Evolutionary conservation across 2,797 vertebrate genomes (phyloP).

Genomic region (Leontocebus nigricollis): DNA sequence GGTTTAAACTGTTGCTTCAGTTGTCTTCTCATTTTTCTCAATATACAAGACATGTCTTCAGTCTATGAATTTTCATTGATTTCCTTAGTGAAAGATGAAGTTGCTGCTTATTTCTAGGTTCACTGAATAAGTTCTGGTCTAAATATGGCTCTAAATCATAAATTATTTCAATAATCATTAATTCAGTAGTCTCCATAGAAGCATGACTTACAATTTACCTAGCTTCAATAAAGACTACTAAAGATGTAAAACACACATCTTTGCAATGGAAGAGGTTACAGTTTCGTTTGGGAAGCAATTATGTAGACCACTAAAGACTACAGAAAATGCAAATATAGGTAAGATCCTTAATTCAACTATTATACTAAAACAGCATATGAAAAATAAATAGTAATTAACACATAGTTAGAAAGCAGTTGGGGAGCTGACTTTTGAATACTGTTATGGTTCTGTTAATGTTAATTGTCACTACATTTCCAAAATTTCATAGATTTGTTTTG

Average conservation of each 20-base stretch:
- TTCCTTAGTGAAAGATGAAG: slow-evolving; percentile 29
- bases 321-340: neutral
- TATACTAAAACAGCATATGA: neutral
- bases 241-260: neutral
- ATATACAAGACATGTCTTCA: neutral
- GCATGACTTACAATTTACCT: neutral
- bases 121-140: neutral
- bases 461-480: neutral
- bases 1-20: neutral
- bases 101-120: neutral
- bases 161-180: slow-evolving; percentile 4
- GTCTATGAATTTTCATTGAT: neutral
- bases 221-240: neutral
- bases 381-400: neutral
- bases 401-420: neutral
- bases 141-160: slow-evolving; percentile 8
- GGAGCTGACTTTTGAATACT: neutral
- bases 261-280: neutral
- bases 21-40: neutral
- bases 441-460: neutral
- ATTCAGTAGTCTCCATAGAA: neutral
- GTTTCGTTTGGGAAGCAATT: neutral
- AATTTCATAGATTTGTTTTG: neutral
- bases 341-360: neutral
- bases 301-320: neutral